Percentiles rank a stretch among this genome's conserved stretches.
Conservation (phyloP, 2,113 vertebrate species). For the Rhinolophus ferrumequinum region DNA sequence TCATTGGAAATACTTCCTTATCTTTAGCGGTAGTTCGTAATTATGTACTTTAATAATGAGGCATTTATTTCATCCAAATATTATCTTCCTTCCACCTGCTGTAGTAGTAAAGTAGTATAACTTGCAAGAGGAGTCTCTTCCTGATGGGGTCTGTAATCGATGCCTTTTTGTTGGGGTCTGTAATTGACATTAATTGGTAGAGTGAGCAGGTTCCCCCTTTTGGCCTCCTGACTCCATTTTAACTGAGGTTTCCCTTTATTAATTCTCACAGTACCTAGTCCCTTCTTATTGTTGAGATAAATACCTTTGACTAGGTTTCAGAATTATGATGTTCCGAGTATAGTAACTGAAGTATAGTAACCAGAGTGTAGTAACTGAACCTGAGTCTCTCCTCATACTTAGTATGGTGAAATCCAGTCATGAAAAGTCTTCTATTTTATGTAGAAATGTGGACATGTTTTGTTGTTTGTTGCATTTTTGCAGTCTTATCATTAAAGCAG, state of each 20-base stretch:
- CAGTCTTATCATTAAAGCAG: neutral
- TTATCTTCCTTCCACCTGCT: neutral
- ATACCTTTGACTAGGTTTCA: slow-evolving; percentile 1
- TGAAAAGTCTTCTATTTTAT: slow-evolving; percentile 39
- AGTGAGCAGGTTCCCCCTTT: neutral
- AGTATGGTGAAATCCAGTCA: neutral
- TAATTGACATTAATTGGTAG: too few species aligned
- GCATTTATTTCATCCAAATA: neutral
- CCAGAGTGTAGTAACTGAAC: neutral
- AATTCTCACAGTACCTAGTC: neutral
- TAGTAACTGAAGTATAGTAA: neutral
- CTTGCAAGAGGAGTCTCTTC: neutral
- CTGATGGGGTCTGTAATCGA: neutral
- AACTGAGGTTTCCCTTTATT: neutral
- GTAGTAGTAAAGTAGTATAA: neutral
- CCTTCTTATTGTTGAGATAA: neutral
- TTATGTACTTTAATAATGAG: neutral
- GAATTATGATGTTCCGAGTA: neutral
- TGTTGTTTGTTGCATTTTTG: neutral
- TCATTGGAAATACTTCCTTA: neutral
- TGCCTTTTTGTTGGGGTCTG: too few species aligned
- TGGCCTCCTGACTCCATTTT: neutral
- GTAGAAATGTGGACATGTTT: neutral
- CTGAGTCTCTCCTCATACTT: neutral
- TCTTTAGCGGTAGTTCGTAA: neutral